Conservation (phyloP, 2,888 invertebrate species). For the Caenorhabditis plicata region DNA sequence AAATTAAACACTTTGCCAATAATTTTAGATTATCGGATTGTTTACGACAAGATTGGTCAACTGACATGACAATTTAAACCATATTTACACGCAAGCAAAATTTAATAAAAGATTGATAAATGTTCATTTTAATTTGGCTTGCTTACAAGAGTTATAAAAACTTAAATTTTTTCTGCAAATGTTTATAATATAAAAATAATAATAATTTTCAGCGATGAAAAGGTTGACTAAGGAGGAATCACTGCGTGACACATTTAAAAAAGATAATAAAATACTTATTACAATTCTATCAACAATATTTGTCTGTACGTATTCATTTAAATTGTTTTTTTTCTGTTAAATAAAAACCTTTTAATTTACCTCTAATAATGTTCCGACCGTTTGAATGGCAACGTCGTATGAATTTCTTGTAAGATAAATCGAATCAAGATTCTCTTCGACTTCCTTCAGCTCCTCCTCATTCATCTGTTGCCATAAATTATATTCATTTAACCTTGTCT, state of each 20-base stretch:
- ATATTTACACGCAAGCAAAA: no score
- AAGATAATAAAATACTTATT: background rate
- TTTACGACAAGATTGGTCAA: no score
- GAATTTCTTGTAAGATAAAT: slow-evolving; percentile 31
- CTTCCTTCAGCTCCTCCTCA: slow-evolving; percentile 15
- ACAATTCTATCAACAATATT: background rate
- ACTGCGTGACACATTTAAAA: no score
- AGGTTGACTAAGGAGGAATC: slow-evolving; percentile 1
- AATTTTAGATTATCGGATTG: no score
- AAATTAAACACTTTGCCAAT: no score
- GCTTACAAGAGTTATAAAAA: background rate
- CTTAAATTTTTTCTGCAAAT: no score
- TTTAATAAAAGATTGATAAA: no score
- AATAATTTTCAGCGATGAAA: slow-evolving; percentile 5
- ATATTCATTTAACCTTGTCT: no score
- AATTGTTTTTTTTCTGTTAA: slow-evolving; percentile 2
- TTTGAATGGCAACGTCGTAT: slow-evolving; percentile 15
- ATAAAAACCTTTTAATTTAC: slow-evolving; percentile 11
- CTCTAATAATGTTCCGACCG: slow-evolving; percentile 33
- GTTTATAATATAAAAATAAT: no score
- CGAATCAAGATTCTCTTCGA: slow-evolving; percentile 16
- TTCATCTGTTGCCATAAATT: slow-evolving; percentile 10
- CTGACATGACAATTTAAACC: no score
- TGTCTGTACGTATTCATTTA: slow-evolving; percentile 5
- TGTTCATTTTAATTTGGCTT: no score